Base-by-base conservation (phyloP, 2,888 invertebrate species). In the Dasypolia templi region DNA sequence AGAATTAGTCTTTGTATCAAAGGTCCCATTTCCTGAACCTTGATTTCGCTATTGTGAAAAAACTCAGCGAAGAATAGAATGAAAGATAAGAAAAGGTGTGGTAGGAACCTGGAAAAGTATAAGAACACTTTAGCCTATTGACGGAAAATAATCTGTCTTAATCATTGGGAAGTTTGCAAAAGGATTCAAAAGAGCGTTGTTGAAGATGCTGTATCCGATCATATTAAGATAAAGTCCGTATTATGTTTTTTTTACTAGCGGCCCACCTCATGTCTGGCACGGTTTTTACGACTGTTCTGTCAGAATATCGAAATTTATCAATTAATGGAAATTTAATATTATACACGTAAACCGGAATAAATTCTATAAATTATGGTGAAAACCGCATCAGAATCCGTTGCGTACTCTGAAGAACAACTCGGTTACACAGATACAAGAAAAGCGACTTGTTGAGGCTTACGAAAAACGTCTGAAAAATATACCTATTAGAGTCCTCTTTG, bases 1-100 rank as follows among this genome's bases (percentile, higher is more conserved):
- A 4, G 4, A 68, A n/a, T n/a, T n/a, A n/a, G n/a, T 69, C 39
- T 70, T 63, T 71, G 53, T 46, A 22, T 59, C 65, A 76, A 26
- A 71, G 51, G 51, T 22, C n/a, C 26, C 55, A 35, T 72, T 72
- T 61, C 53, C 56, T 53, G 44, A 53, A 67, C 63, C 67, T 75
- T 75, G 62, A 39, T 70, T 72, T 78, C 46, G 26, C 53, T 63
- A 51, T 75, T 75, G 70, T 75, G 39, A 65, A 72, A 64, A 53
- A 42, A 74, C 35, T 58, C 53, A n/a, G 19, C 39, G 58, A 61
- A 75, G 56, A 72, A 65, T 62, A 42, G 32, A 81, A 66, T 68
- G 5, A 71, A 73, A 51, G 49, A 46, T 56, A 62, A 26, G 53
- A 64, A 55, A 72, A 71, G n/a, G 51, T 67, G 32, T 35, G 26